Conservation (phyloP, 2,888 invertebrate genomes). For the Mythimna loreyi region DNA sequence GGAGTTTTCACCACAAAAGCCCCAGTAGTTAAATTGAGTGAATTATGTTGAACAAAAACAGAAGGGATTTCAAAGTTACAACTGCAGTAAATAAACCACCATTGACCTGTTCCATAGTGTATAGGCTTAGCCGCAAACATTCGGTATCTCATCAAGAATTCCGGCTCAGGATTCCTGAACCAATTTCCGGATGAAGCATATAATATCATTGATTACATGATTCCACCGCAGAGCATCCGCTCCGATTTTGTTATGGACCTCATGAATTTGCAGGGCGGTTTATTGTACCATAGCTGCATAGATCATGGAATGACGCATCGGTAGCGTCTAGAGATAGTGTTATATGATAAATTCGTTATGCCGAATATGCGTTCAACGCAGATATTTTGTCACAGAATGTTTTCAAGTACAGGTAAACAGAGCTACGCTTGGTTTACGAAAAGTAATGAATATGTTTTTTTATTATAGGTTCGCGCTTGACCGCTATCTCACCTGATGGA, state of each 20-base stretch:
- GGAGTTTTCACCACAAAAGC: too few relatives aligned
- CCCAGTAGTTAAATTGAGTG: not conserved
- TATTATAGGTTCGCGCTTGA: too few relatives aligned
- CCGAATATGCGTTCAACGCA: not conserved
- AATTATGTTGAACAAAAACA: not conserved
- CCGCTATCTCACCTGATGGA: too few relatives aligned
- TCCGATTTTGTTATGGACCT: conserved; percentile 27
- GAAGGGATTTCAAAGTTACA: not conserved
- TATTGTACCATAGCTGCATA: not conserved
- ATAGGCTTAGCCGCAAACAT: conserved; percentile 32
- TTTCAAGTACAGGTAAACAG: not conserved
- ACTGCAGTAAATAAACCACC: not conserved
- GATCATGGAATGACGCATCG: not conserved
- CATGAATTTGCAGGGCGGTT: conserved; percentile 26
- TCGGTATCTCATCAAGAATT: conserved; percentile 33
- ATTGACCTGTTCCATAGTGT: conserved; percentile 20
- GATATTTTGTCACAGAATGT: too few relatives aligned
- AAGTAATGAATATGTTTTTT: too few relatives aligned
- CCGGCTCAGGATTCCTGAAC: conserved; percentile 25
- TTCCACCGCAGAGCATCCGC: conserved; percentile 41
- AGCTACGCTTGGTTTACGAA: not conserved
- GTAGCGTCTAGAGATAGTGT: not conserved
- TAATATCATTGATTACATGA: conserved; percentile 45
- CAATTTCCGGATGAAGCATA: conserved; percentile 33
- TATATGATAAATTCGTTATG: not conserved